A percentile compares a stretch with the other conserved stretches of the same genome.
These are phyloP conservation scores for Dynastes maya DNA, from an alignment of 2,888 invertebrate genomes.

Conservation along the genomic window DNA sequence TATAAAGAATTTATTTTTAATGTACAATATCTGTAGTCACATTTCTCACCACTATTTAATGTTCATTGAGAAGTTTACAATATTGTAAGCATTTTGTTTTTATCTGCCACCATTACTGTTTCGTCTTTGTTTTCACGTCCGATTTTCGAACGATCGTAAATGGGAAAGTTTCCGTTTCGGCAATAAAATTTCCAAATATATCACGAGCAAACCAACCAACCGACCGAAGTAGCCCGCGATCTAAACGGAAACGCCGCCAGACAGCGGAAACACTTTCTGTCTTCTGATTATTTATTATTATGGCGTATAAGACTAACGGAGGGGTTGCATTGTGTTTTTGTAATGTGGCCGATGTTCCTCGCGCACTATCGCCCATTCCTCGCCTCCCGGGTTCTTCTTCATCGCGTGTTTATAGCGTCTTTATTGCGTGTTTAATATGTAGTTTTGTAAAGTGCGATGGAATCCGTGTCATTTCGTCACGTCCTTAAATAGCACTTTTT, in stretches of 20 bases:
- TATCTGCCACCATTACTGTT: conserved; percentile 17
- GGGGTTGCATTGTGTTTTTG: conserved; percentile 62
- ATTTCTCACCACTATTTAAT: too few relatives aligned
- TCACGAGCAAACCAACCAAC: conserved; percentile 55
- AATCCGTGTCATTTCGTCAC: conserved; percentile 34
- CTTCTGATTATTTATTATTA: conserved; percentile 68
- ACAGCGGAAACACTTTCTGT: conserved; percentile 65
- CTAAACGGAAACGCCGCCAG: conserved; percentile 58
- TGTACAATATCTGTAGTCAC: too few relatives aligned
- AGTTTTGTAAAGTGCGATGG: conserved; percentile 38
- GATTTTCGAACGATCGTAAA: conserved; percentile 46
- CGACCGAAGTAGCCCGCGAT: conserved; percentile 43
- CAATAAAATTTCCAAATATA: conserved; percentile 52
- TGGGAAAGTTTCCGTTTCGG: conserved; percentile 53
- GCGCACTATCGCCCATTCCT: conserved; percentile 11
- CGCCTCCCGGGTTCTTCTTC: conserved; percentile 50
- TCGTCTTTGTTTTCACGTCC: conserved; percentile 31
- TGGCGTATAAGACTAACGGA: conserved; percentile 62
- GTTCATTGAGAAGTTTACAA: too few relatives aligned
- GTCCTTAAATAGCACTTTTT: conserved; percentile 23
- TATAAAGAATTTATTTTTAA: too few relatives aligned
- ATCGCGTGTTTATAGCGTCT: conserved; percentile 44
- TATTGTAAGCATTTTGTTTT: conserved; percentile 13
- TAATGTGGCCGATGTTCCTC: conserved; percentile 39
- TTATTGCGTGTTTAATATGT: conserved; percentile 47